phyloP scores from a whole-genome alignment of 2,113 vertebrate genomes.

The Phodopus roborovskii region DNA sequence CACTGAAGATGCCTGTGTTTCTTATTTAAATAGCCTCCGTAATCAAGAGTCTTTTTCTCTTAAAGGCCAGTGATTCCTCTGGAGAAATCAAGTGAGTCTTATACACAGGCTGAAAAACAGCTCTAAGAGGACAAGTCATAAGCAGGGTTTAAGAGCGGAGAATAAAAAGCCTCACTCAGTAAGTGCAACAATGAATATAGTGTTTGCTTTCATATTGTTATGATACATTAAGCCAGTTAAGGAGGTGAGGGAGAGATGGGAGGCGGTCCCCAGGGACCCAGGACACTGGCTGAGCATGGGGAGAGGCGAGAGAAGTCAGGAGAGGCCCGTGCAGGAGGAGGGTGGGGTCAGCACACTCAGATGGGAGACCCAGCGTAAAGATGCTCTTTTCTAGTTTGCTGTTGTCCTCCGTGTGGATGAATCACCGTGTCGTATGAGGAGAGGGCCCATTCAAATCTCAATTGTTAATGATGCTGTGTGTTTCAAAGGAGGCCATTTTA shows the following conservation, averaged over 20 bases:
- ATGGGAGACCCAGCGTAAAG: background rate
- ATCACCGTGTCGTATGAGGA: background rate
- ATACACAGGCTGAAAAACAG: conserved; percentile 42
- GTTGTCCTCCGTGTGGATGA: background rate
- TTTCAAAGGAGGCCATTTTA: background rate
- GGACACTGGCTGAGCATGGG: background rate
- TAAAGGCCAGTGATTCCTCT: conserved; percentile 59
- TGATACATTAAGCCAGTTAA: background rate
- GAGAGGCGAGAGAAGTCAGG: background rate
- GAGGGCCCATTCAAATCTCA: background rate
- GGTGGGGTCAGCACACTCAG: background rate
- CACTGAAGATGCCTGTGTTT: conserved; percentile 74
- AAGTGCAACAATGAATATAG: background rate
- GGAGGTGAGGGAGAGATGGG: background rate
- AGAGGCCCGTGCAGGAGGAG: background rate
- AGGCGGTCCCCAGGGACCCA: background rate
- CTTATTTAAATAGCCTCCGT: conserved; percentile 52
- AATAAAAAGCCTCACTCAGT: conserved; percentile 54
- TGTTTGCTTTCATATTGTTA: conserved; percentile 35
- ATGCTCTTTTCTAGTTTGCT: background rate
- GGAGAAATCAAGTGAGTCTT: conserved; percentile 70
- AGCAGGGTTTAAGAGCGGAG: conserved; percentile 53
- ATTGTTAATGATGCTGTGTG: background rate
- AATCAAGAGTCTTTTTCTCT: conserved; percentile 64
- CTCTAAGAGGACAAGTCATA: conserved; percentile 58